Evolutionary conservation across 2,888 invertebrate genomes (phyloP).

Genomic region (Tenthredo livida): DNA sequence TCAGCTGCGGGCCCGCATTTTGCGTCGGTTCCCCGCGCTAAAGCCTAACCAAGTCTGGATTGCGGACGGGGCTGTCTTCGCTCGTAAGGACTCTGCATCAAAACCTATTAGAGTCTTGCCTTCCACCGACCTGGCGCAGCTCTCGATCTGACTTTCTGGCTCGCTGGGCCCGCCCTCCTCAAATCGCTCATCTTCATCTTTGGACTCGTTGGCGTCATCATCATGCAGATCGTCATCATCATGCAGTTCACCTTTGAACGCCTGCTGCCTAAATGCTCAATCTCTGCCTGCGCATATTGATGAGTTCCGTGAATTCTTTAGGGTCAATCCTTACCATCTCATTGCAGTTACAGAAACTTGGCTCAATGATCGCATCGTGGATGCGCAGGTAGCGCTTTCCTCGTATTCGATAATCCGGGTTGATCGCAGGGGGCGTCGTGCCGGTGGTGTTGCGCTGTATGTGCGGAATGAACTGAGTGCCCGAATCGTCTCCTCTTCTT

Average conservation of each 20-base stretch:
- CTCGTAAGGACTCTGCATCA: background rate
- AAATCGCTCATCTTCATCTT: background rate
- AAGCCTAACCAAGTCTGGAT: background rate
- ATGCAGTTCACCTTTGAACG: background rate
- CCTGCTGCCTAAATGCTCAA: conserved; percentile 15
- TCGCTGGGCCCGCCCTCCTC: background rate
- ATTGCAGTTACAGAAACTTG: conserved; percentile 27
- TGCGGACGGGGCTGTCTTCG: no score
- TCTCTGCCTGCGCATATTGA: background rate
- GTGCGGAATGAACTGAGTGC: no score
- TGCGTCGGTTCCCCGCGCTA: background rate
- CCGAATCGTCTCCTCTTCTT: no score
- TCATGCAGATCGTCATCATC: background rate
- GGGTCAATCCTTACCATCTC: background rate
- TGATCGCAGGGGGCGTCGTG: conserved; percentile 11
- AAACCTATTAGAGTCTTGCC: background rate
- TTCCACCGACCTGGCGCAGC: background rate
- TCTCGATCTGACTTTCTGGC: background rate
- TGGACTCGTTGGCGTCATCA: no score
- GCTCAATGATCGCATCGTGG: background rate
- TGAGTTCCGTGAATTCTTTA: conserved; percentile 27
- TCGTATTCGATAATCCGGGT: background rate
- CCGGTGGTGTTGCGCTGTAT: background rate
- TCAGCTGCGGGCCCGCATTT: background rate
- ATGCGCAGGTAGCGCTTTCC: conserved; percentile 8